These are phyloP conservation scores for Thaumetopoea pityocampa DNA, from an alignment of 1,140 invertebrate species.

Conservation along the genomic window DNA sequence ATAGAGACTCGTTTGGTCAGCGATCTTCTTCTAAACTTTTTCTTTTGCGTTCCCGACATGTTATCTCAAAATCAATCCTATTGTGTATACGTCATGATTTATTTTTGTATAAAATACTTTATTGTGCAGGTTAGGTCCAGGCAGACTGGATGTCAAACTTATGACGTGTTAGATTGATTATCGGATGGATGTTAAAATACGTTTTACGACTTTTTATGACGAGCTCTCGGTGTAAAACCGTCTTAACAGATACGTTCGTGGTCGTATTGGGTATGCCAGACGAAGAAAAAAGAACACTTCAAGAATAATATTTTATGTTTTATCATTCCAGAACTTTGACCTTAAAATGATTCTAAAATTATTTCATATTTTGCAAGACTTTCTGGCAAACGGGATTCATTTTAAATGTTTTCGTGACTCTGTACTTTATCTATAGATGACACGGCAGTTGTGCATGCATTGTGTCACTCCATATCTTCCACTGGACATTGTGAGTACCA, in stretches of 20 bases:
- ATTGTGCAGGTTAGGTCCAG: conserved; percentile 43
- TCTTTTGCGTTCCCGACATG: conserved; percentile 24
- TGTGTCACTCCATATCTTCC: too few relatives aligned
- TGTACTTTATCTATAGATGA: too few relatives aligned
- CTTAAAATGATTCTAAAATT: conserved; percentile 1
- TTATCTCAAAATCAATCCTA: conserved; percentile 22
- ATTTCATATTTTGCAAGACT: conserved; percentile 1
- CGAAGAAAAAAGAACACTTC: conserved; percentile 1
- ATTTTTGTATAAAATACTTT: conserved; percentile 21
- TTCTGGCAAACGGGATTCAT: too few relatives aligned
- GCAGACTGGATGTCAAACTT: conserved; percentile 72
- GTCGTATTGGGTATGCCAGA: conserved; percentile 30
- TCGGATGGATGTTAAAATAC: conserved; percentile 76
- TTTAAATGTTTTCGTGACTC: too few relatives aligned
- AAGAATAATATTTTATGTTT: background rate
- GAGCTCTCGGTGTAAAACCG: conserved; percentile 53
- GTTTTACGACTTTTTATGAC: conserved; percentile 71
- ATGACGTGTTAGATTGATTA: conserved; percentile 78
- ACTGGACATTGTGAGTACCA: too few relatives aligned
- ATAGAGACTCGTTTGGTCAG: conserved; percentile 64
- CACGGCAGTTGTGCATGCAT: too few relatives aligned
- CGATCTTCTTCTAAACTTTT: conserved; percentile 48
- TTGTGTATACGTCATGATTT: conserved; percentile 10
- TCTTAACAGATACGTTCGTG: conserved; percentile 60
- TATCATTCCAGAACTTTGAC: background rate